Evolutionary conservation across 2,113 vertebrate genomes (phyloP).

Genomic region (Orthochromis malagaraziensis): DNA sequence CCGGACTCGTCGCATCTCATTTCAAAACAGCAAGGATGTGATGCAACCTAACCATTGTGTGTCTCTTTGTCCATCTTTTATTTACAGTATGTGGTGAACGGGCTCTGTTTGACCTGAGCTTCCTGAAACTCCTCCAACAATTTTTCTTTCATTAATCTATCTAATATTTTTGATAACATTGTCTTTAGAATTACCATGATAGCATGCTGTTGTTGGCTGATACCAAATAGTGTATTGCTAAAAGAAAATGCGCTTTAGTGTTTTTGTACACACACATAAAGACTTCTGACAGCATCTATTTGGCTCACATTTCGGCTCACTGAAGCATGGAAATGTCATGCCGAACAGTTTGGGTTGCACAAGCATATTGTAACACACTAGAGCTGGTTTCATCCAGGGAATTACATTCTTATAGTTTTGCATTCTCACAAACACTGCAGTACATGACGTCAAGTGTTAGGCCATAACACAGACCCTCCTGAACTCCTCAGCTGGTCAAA

Average conservation of each 20-base stretch:
- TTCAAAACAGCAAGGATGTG: not conserved
- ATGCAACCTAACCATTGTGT: not conserved
- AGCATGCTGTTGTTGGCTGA: rapidly evolving
- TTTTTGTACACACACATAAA: not conserved
- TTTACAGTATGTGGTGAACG: rapidly evolving
- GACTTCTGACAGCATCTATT: not conserved
- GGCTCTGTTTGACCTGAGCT: not conserved
- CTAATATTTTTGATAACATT: not conserved
- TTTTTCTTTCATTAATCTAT: not conserved
- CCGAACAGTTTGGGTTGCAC: not conserved
- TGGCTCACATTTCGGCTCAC: not conserved
- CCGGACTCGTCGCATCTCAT: rapidly evolving
- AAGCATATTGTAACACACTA: not conserved
- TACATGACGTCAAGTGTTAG: rapidly evolving
- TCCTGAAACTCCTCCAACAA: not conserved
- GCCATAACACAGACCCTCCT: not conserved
- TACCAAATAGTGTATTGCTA: not conserved
- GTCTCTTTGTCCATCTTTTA: not conserved
- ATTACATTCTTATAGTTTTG: not conserved
- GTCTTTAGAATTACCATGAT: not conserved
- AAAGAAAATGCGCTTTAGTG: not conserved
- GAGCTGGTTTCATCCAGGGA: not conserved
- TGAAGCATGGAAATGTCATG: rapidly evolving
- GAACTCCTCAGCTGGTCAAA: not conserved
- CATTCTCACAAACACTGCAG: not conserved